Conservation (phyloP, 2,888 invertebrate species). For the Drosophila cyrtoloma region DNA sequence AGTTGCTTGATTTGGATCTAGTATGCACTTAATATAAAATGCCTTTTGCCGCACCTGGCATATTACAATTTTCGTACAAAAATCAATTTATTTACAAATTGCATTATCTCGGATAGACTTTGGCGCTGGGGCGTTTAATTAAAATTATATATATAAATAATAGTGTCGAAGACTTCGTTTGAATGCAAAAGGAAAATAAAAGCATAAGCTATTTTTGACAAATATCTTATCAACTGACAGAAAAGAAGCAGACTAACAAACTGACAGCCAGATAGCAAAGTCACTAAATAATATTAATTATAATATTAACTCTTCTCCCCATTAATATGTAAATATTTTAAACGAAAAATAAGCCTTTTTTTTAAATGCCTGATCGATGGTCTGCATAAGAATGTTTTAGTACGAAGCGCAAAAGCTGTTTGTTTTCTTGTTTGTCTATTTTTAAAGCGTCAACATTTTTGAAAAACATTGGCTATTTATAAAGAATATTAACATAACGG, state of each 20-base stretch:
- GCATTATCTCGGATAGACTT: slow-evolving; percentile 11
- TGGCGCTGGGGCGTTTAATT: slow-evolving; percentile 17
- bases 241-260: not conserved
- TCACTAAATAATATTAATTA: slow-evolving; percentile 9
- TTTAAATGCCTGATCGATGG: slow-evolving; percentile 27
- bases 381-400: not conserved
- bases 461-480: slow-evolving; percentile 44
- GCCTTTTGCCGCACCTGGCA: slow-evolving; percentile 12
- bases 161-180: slow-evolving; percentile 19
- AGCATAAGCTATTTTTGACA: slow-evolving; percentile 9
- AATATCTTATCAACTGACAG: slow-evolving; percentile 32
- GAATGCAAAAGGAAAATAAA: slow-evolving; percentile 13
- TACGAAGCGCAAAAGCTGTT: not conserved
- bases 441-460: slow-evolving; percentile 22
- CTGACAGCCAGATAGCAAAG: slow-evolving; percentile 28
- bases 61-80: slow-evolving; percentile 22
- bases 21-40: slow-evolving; percentile 34
- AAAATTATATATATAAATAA: slow-evolving; percentile 24
- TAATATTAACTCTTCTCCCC: not conserved
- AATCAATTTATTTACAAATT: slow-evolving; percentile 20
- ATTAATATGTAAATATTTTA: slow-evolving; percentile 45
- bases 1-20: slow-evolving; percentile 33
- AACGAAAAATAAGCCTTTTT: not conserved
- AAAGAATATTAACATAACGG: slow-evolving; percentile 36
- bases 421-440: not conserved